Base-by-base conservation (phyloP, 2,113 vertebrate genomes). In the Ibidorhyncha struthersii region DNA sequence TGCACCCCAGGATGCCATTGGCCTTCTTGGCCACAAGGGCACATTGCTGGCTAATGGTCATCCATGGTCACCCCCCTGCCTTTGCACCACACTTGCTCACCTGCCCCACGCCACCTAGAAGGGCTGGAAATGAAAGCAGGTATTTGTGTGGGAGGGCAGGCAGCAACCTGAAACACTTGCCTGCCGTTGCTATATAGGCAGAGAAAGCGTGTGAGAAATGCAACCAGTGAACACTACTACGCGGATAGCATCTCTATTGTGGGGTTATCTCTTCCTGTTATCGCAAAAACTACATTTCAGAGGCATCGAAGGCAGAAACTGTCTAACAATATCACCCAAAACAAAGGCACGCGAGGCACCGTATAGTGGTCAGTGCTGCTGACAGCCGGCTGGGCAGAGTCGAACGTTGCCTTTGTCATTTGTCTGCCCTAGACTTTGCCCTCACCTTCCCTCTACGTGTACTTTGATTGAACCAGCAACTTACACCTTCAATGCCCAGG, bases 401-500 rank as follows among this genome's bases (percentile, higher is more conserved):
- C 14, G 8, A 83, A 36, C 2, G 0, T 4, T 0, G 0, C 29
- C 49, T 50, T 18, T 43, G 38, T 23, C 17, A 4, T 49, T 55
- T 73, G 25, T 15, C 70, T 81, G 40, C 52, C 52, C 45, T 8
- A 12, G 36, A 6, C 23, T 86, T 41, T 62, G 23, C 14, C 30
- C 21, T 62, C 66, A 47, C 52, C 11, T 34, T 52, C 62, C 36
- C 20, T 36, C 58, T 34, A 25, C 1, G 0, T 6, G 15, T 8
- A 4, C 45, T 62, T 82, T 0, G 0, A 22, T 27, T 7, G 12
- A 53, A 50, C n/a, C 29, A 6, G 17, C n/a, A 38, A 8, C 66
- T 78, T 36, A 29, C 15, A 13, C 16, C 1, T 0, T 29, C 0
- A 1, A 41, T 14, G 47, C 13, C 40, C 0, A 0, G 41, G 70